phyloP scores from a whole-genome alignment of 2,888 invertebrate genomes.

The Leucophenga maculata region DNA sequence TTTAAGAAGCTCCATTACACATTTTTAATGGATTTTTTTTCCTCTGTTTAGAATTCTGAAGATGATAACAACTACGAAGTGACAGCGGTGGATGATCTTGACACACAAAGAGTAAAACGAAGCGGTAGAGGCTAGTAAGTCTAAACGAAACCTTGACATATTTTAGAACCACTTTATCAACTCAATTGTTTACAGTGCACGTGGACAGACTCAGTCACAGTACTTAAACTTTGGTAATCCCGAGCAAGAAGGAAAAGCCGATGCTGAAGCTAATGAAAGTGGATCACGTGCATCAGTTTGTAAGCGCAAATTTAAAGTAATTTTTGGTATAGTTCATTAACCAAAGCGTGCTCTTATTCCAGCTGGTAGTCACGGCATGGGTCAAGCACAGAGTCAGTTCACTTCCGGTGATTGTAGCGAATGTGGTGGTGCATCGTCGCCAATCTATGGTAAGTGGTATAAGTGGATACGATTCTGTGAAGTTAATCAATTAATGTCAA shows the following conservation, averaged over 20 bases:
- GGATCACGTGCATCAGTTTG: slow-evolving; percentile 72
- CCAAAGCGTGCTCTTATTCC: slow-evolving; percentile 23
- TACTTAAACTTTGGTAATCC: slow-evolving; percentile 82
- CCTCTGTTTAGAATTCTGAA: slow-evolving; percentile 23
- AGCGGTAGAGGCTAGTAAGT: slow-evolving; percentile 70
- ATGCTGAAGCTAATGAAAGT: slow-evolving; percentile 82
- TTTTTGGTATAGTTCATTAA: slow-evolving; percentile 32
- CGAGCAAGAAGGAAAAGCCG: slow-evolving; percentile 81
- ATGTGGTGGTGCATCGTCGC: slow-evolving; percentile 45
- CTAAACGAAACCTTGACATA: background rate
- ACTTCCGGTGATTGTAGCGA: slow-evolving; percentile 73
- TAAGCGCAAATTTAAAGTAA: slow-evolving; percentile 49
- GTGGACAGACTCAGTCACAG: slow-evolving; percentile 89
- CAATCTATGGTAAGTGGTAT: slow-evolving; percentile 45
- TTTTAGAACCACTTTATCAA: background rate
- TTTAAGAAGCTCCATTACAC: background rate
- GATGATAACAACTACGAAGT: slow-evolving; percentile 27
- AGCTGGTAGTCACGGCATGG: slow-evolving; percentile 89
- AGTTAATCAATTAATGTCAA: too few species aligned
- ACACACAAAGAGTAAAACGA: slow-evolving; percentile 61
- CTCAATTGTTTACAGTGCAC: slow-evolving; percentile 50
- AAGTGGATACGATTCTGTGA: too few species aligned
- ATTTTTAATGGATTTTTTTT: slow-evolving; percentile 10
- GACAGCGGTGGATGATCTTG: slow-evolving; percentile 43
- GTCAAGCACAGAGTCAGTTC: slow-evolving; percentile 90